Evolutionary conservation across 37 sponge, comb jelly and placozoan genomes (phyloP), one percentile per base, ranked within the genome.

Genomic region (Amphimedon queenslandica): DNA sequence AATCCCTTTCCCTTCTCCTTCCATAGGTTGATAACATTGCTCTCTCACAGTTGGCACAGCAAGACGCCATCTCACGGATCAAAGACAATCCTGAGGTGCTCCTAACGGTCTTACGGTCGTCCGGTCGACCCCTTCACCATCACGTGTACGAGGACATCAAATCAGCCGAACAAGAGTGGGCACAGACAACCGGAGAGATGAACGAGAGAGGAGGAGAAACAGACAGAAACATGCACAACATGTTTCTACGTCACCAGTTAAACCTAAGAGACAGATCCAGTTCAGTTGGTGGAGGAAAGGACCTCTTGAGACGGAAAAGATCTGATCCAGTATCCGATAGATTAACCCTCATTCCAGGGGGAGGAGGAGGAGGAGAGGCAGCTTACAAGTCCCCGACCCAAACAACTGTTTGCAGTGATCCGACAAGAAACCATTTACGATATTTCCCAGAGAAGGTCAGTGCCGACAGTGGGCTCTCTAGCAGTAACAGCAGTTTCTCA

Each of bases 401-500:
- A n/a, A n/a, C n/a, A n/a, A n/a, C n/a, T n/a, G 25, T 65, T 25
- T 60, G 25, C 55, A 63, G 72, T 42, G 29, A 60, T 42, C 40
- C 57, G 13, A 21, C 42, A 29, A 27, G 4, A 8, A 37, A 8
- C 13, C 4, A 1, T 28, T 21, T 31, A 33, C n/a, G 21, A 43
- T 27, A 6, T 37, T 28, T 40, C 43, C 29, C 40, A 40, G 53
- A 57, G 70, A 66, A 60, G 10, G 77, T 63, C 4, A 81, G 87
- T 64, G 76, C 74, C 30, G 87, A 87, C 73, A 87, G 87, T 67
- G 87, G 87, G 0, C 77, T 87, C 20, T 87, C 87, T 16, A 87
- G 87, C 41, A 80, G 87, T 20, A n/a, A n/a, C n/a, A 77, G 77
- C 77, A 87, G 77, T 33, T 47, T 63, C 38, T 67, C 85, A 36